Conservation (phyloP, 2,888 invertebrate genomes). For the Apodemia zela region DNA sequence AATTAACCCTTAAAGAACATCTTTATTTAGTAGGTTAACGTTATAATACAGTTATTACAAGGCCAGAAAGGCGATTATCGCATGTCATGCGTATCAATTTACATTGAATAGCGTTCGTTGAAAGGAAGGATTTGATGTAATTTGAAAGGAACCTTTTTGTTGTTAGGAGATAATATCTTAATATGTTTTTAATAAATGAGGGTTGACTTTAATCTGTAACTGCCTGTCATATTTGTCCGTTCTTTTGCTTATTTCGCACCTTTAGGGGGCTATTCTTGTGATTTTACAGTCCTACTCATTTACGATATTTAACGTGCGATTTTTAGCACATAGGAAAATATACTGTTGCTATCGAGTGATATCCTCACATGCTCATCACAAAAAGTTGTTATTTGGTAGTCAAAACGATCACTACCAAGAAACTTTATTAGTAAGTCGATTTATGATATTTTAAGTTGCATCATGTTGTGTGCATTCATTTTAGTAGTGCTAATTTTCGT, state of each 20-base stretch:
- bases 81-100: conserved; percentile 34
- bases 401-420: too few species aligned
- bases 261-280: conserved; percentile 52
- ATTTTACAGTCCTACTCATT: neutral
- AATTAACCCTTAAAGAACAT: conserved; percentile 37
- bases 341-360: too few species aligned
- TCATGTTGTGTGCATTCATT: too few species aligned
- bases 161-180: conserved; percentile 68
- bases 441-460: too few species aligned
- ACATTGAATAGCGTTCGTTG: conserved; percentile 37
- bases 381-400: too few species aligned
- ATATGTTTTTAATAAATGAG: conserved; percentile 71
- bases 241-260: conserved; percentile 64
- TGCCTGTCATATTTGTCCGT: conserved; percentile 59
- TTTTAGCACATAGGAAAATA: neutral
- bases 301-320: neutral
- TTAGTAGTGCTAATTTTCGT: too few species aligned
- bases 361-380: too few species aligned
- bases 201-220: conserved; percentile 74
- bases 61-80: conserved; percentile 35
- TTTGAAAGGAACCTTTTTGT: conserved; percentile 63
- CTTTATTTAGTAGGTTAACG: conserved; percentile 34
- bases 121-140: conserved; percentile 65
- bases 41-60: conserved; percentile 26
- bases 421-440: too few species aligned